A percentile compares a stretch with the other conserved stretches of the same genome.
Conservation (phyloP, 2,113 vertebrate species). For the zebrafish (Danio rerio) region DNA sequence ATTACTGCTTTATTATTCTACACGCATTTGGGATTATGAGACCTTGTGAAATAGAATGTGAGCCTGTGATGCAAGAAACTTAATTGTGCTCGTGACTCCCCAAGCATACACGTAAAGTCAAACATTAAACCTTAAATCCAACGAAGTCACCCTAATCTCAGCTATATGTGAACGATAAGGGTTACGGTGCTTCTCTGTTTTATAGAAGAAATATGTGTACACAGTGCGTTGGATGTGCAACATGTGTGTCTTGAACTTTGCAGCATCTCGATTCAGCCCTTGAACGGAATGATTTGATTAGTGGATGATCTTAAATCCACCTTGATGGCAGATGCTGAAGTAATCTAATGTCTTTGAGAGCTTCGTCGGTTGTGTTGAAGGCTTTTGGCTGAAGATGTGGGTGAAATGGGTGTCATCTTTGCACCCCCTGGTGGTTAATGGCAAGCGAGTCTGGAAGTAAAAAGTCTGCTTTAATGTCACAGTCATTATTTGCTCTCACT, state of each 20-base stretch:
- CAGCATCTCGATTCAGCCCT: background rate
- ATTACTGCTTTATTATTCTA: background rate
- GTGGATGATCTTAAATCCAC: background rate
- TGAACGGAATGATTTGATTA: background rate
- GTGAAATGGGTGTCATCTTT: conserved; percentile 34
- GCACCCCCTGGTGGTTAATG: conserved; percentile 45
- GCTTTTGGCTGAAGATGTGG: background rate
- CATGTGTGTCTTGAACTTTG: conserved; percentile 30
- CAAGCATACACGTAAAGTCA: background rate
- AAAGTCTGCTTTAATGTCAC: conserved; percentile 1
- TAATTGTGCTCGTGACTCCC: background rate
- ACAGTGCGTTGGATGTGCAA: background rate
- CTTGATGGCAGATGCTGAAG: background rate
- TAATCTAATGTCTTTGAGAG: background rate
- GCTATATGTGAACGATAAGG: background rate
- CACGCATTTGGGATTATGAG: background rate
- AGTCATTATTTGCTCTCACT: background rate
- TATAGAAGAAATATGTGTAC: background rate
- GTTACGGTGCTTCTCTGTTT: background rate
- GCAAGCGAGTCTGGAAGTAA: background rate
- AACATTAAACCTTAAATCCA: background rate
- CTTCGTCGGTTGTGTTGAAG: background rate
- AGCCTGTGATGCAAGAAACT: background rate
- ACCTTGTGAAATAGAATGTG: background rate
- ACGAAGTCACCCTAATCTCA: background rate